A percentile compares a stretch with the other conserved stretches of the same genome.
Conservation (phyloP, 2,797 vertebrate species). For the Pseudocheirus occidentalis region DNA sequence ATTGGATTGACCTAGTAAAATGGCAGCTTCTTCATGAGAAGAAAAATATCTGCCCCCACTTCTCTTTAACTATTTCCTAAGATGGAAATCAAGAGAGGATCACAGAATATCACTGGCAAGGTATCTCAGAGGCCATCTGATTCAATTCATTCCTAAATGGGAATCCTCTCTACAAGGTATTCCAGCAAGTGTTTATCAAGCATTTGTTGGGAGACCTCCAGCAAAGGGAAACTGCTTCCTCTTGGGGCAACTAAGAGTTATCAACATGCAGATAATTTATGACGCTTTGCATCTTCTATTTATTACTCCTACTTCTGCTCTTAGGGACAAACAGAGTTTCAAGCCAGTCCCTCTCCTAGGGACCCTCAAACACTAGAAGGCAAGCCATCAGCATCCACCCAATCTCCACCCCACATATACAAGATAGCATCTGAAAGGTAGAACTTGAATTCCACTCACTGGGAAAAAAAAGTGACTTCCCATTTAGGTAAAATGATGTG, state of each 20-base stretch:
- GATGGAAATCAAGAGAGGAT: too few species aligned
- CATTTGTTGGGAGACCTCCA: too few species aligned
- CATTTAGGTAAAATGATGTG: neutral
- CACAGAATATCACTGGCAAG: too few species aligned
- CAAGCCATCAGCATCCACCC: neutral
- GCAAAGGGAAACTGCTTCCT: neutral
- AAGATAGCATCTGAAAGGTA: neutral
- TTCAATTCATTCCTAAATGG: too few species aligned
- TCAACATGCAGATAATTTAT: neutral
- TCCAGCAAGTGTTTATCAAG: too few species aligned
- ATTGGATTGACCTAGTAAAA: too few species aligned
- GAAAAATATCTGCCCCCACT: too few species aligned
- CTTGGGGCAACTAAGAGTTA: neutral
- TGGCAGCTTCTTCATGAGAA: too few species aligned
- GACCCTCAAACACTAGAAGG: neutral
- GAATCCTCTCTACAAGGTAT: too few species aligned
- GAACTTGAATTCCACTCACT: slow-evolving; percentile 19
- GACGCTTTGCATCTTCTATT: neutral
- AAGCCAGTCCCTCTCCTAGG: neutral
- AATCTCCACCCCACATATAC: neutral
- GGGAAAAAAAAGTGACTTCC: neutral
- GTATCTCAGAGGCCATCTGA: too few species aligned
- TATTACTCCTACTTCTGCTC: neutral
- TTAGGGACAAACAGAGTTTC: neutral
- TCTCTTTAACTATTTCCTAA: too few species aligned